A percentile compares a stretch with the other conserved stretches of the same genome.
Conservation (phyloP, 1,140 invertebrate genomes). For the Campoletis sonorensis region DNA sequence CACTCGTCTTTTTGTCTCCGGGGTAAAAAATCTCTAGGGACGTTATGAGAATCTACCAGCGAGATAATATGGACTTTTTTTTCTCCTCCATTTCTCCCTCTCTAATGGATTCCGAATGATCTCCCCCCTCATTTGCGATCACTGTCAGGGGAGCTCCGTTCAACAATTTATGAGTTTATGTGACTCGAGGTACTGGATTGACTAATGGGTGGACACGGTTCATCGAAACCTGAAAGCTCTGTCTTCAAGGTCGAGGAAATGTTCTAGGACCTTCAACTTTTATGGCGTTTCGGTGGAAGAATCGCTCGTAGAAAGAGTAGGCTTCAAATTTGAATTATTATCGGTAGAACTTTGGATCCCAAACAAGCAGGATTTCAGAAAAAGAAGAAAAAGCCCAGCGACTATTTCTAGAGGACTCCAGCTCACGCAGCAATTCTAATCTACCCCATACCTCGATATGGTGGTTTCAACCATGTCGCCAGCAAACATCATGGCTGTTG, state of each 20-base stretch:
- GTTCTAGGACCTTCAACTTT: background rate
- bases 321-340: background rate
- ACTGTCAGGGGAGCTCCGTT: background rate
- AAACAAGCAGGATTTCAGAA: background rate
- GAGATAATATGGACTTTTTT: conserved; percentile 22
- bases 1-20: background rate
- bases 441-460: background rate
- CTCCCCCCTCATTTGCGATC: background rate
- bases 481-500: background rate
- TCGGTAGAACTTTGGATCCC: background rate
- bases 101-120: conserved; percentile 34
- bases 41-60: background rate
- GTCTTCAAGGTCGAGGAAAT: background rate
- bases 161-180: background rate
- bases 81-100: background rate
- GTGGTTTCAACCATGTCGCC: background rate
- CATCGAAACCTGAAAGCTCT: no score
- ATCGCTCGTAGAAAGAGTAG: background rate
- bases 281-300: background rate
- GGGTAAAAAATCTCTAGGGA: conserved; percentile 36
- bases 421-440: background rate
- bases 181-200: background rate
- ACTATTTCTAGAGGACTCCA: background rate
- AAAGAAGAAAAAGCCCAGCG: background rate
- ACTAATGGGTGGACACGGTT: no score